Evolutionary conservation across 2,113 vertebrate genomes (phyloP).

Genomic region (Hyla sarda): DNA sequence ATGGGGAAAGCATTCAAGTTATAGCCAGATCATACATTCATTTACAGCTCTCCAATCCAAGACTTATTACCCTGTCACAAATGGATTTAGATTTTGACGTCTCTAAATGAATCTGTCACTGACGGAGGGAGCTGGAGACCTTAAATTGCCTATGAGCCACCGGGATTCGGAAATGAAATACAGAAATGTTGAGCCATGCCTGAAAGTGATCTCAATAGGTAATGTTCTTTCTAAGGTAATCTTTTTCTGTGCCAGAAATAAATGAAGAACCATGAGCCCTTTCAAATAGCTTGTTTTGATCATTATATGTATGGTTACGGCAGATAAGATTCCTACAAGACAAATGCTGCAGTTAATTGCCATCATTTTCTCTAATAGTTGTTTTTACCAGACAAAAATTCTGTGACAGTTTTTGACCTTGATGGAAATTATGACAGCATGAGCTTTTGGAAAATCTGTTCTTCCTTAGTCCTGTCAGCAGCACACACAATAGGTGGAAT

Average conservation of each 20-base stretch:
- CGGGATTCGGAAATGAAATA: slow-evolving; percentile 52
- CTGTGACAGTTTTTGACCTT: not conserved
- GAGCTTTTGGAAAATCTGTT: not conserved
- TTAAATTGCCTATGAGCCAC: slow-evolving; percentile 47
- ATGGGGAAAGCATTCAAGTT: slow-evolving; percentile 17
- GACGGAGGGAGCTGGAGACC: slow-evolving; percentile 27
- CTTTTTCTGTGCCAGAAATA: slow-evolving; percentile 17
- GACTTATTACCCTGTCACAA: slow-evolving; percentile 57
- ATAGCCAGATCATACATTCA: slow-evolving; percentile 51
- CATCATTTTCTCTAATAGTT: not conserved
- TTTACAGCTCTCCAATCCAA: slow-evolving; percentile 21
- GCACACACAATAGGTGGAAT: not conserved
- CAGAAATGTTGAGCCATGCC: slow-evolving; percentile 42
- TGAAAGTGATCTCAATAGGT: slow-evolving; percentile 44
- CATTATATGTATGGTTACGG: slow-evolving; percentile 28
- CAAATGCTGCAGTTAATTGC: not conserved
- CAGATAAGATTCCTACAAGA: not conserved
- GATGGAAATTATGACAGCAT: not conserved
- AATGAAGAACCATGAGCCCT: slow-evolving; percentile 28
- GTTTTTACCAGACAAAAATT: not conserved
- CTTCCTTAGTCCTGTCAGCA: not conserved
- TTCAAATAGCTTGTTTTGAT: slow-evolving; percentile 23
- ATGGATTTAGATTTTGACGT: slow-evolving; percentile 54
- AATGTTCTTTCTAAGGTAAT: slow-evolving; percentile 37
- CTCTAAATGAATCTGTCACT: slow-evolving; percentile 58